Percentiles rank a stretch among this genome's conserved stretches.
Conservation (phyloP, 2,797 vertebrate species). For the Meriones psammophilus region DNA sequence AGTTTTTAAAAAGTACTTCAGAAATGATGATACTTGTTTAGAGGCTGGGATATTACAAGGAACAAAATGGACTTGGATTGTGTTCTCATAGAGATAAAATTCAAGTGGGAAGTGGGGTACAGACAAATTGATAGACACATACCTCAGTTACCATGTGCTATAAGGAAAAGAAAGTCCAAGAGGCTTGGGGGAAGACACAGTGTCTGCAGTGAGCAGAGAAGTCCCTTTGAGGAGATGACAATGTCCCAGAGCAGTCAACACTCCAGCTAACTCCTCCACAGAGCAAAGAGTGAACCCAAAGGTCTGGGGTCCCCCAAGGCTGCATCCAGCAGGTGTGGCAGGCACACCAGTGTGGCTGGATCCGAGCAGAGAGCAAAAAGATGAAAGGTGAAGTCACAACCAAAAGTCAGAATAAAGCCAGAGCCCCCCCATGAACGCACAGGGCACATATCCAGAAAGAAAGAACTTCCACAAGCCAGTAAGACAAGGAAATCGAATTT, state of each 20-base stretch:
- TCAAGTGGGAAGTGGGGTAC: neutral
- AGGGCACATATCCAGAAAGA: neutral
- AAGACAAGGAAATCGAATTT: neutral
- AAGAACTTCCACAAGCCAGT: neutral
- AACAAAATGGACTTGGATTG: neutral
- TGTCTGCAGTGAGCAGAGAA: neutral
- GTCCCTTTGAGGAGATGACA: neutral
- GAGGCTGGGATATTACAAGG: neutral
- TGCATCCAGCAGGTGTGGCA: neutral
- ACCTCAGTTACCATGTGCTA: neutral
- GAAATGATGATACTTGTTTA: neutral
- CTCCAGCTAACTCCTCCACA: neutral
- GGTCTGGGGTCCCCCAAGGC: neutral
- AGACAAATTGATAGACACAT: neutral
- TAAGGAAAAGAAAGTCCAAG: neutral
- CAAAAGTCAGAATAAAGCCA: neutral
- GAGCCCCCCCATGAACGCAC: neutral
- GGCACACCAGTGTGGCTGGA: neutral
- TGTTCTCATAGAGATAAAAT: conserved; percentile 14
- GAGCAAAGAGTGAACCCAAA: neutral
- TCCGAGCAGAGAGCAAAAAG: neutral
- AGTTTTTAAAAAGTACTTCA: neutral
- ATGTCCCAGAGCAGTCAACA: neutral
- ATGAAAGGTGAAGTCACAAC: neutral
- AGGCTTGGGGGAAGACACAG: neutral